Base-by-base conservation (phyloP, 2,888 invertebrate species). In the Synergus gifuensis region DNA sequence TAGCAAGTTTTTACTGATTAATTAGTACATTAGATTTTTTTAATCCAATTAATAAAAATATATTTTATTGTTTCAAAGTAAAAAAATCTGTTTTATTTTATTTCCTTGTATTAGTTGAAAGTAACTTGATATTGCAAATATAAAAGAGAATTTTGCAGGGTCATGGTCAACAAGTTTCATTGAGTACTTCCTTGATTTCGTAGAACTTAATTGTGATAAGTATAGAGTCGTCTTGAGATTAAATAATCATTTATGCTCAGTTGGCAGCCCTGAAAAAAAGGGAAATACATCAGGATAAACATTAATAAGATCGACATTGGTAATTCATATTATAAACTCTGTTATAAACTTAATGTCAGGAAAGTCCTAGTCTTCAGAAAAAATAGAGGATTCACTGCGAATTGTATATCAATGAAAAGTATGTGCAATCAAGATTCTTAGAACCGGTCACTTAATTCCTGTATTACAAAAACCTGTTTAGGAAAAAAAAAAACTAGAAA, bases 121-220 rank as follows among this genome's bases (percentile, higher is more conserved):
- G n/a, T 28, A 49, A n/a, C n/a, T n/a, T n/a, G n/a, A n/a, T 8
- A n/a, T n/a, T 7, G 5, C 7, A 8, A 9, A 2, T 8, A 8
- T n/a, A 8, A n/a, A n/a, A 54, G 8, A 54, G 54, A n/a, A 54
- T 54, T 58, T 58, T 18, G 9, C n/a, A n/a, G 9, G 18, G 18
- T 58, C n/a, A 58, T 58, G 58, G n/a, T 58, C 58, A 58, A 18
- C 58, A 18, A 58, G n/a, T 58, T 58, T 58, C 58, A 58, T 58
- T 58, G 0, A 58, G 9, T n/a, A 58, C 58, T 58, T 58, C 18
- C 58, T 58, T 18, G 18, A 58, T 58, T 58, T 18, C 9, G 11
- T 9, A 18, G 58, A 58, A 18, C 18, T 58, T 58, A 18, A 58
- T 58, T 58, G 8, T 58, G 58, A 58, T 58, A 58, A 58, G 58